Base-by-base conservation (phyloP, 2,113 vertebrate genomes). In the Talpa occidentalis region DNA sequence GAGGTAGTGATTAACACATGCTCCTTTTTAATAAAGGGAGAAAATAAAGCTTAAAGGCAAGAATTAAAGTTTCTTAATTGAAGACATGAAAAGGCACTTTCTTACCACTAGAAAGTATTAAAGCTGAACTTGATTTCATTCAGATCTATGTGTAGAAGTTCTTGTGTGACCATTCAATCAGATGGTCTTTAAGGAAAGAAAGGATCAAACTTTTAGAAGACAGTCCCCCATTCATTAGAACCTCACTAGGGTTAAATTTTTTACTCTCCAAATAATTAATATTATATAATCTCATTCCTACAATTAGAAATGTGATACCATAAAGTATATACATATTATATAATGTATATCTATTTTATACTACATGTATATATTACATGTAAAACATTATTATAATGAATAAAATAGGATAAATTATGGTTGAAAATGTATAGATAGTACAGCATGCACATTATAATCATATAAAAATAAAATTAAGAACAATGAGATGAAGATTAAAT, bases 381-480 rank as follows among this genome's bases (percentile, higher is more conserved):
- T 10, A 94, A 92, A 88, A 85, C 11, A 66, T 44, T 64, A 79
- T 64, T 64, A 79, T 10, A n/a, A 47, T 49, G 73, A 81, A 37
- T 66, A 85, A 80, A 73, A 67, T 26, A 66, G 5, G 59, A 88
- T 81, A 89, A 72, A 54, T 8, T 76, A 0, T 21, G 69, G 6
- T 66, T 76, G 1, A 70, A 93, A 93, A 40, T 60, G 35, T 60
- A 30, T 49, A 72, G 9, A 52, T 76, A 17, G 44, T 85, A 62
- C 0, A 90, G 52, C 93, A 42, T 89, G 2, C 72, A 56, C 7
- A 60, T 64, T 59, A 80, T 16, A 92, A 74, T 49, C 6, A 67
- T 37, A 85, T 84, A 96, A 88, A 49, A 94, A 81, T 42, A 54
- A 52, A 69, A 85, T 28, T 35, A 40, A 30, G 70, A 92, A 44